Evolutionary conservation across 2,797 vertebrate genomes (phyloP), one percentile per base, ranked within the genome.

Genomic region (Enteromius afrohamiltoni): DNA sequence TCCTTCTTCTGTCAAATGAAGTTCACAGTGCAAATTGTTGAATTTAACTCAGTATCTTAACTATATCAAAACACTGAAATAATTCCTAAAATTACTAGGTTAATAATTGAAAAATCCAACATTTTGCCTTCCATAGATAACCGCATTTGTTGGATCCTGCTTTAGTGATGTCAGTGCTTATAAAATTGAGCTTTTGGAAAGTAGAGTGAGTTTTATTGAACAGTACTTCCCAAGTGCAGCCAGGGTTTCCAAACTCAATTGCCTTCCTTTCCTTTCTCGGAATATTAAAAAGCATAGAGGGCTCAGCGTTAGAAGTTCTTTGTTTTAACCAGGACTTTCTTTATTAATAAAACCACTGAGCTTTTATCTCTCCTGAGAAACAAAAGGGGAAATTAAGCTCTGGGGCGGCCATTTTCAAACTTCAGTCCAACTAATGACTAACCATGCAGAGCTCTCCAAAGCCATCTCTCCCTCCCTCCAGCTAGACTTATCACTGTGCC

Each of bases 371-470:
- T 83, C 82, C 51, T 49, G 40, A 80, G 79, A 85, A 86, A 85
- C 86, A 87, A 88, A 86, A 89, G 70, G 62, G 84, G 82, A 87
- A 86, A 88, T 85, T 79, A 83, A 86, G 86, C 84, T 70, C 62
- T 37, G 80, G 82, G 83, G 68, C 64, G 23, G 58, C 78, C 60
- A 86, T 84, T 83, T 83, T 78, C 65, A 60, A 83, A 78, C 82
- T 83, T 77, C 65, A 70, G 37, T 40, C 42, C 74, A 70, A 80
- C 82, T 90, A 84, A 87, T 83, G 83, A 87, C 84, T 86, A 83
- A 76, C 84, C 79, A 77, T 77, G 74, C 82, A 40, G 82, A 83
- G 76, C 79, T 70, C 71, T 74, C 53, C 60, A 62, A 81, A 73
- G 69, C 81, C 60, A 19, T 64, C 42, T 40, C 80, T 71, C 85